Percentiles rank a stretch among this genome's conserved stretches.
These are phyloP conservation scores for Aricia artaxerxes DNA, from an alignment of 2,888 invertebrate genomes.

Conservation along the genomic window DNA sequence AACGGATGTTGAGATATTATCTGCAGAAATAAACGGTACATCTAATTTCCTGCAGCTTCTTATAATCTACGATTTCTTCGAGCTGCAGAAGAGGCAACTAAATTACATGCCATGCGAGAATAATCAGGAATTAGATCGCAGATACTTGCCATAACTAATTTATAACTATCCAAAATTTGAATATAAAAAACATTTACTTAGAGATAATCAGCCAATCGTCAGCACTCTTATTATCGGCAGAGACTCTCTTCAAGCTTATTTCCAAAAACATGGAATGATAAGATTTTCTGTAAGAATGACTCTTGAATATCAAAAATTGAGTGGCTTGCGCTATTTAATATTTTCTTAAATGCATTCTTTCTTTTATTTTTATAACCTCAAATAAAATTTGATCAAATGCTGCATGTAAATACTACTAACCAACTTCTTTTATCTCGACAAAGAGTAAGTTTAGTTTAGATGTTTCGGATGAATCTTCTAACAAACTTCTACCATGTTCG, in stretches of 20 bases:
- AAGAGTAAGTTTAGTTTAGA: not conserved
- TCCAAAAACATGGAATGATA: too few species aligned
- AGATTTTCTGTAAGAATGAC: too few species aligned
- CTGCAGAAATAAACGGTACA: constrained; percentile 20
- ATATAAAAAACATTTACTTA: not conserved
- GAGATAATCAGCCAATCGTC: not conserved
- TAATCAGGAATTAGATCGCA: not conserved
- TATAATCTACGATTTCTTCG: not conserved
- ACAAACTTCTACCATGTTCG: not conserved
- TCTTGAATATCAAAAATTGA: too few species aligned
- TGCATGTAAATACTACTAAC: too few species aligned
- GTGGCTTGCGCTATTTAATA: not conserved
- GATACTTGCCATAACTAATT: not conserved
- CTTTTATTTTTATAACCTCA: too few species aligned
- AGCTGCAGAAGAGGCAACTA: not conserved
- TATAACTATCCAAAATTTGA: not conserved
- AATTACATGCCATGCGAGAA: not conserved
- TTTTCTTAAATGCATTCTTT: not conserved
- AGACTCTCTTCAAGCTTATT: too few species aligned
- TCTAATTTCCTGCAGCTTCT: not conserved
- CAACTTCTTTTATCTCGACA: not conserved
- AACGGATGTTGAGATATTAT: constrained; percentile 7
- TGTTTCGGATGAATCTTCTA: not conserved
- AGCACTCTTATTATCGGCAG: not conserved
- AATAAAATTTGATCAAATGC: too few species aligned